phyloP scores from a whole-genome alignment of 2,888 invertebrate species.

The Glaucopsyche alexis region DNA sequence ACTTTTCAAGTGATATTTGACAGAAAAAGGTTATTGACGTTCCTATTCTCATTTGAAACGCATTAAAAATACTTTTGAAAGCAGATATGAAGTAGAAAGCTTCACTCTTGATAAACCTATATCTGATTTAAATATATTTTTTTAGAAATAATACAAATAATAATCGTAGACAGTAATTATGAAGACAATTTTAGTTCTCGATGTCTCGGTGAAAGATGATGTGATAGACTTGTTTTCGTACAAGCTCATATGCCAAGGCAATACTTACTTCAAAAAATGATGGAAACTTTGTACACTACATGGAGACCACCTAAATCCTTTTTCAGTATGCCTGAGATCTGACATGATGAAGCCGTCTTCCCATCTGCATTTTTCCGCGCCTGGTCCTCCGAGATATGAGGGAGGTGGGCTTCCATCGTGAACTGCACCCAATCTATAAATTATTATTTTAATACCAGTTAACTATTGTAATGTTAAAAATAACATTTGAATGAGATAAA shows the following conservation, averaged over 20 bases:
- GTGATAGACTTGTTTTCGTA: background rate
- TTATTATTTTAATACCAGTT: background rate
- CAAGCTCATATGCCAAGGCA: background rate
- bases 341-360: constrained; percentile 98
- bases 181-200: no score
- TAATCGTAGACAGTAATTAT: background rate
- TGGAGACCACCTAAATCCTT: constrained; percentile 96
- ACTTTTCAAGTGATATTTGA: no score
- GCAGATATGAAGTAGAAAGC: background rate
- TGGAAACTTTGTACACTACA: constrained; percentile 96
- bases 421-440: constrained; percentile 92
- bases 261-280: constrained; percentile 93
- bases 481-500: background rate
- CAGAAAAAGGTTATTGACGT: no score
- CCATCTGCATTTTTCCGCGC: constrained; percentile 96
- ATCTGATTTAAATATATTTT: background rate
- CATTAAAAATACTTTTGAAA: background rate
- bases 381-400: constrained; percentile 95
- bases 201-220: background rate
- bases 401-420: constrained; percentile 97
- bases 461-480: background rate
- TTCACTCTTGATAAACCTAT: background rate
- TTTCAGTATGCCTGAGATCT: constrained; percentile 94
- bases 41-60: no score
- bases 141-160: no score